phyloP scores from a whole-genome alignment of 2,797 vertebrate species.

The Eidolon dupreanum region DNA sequence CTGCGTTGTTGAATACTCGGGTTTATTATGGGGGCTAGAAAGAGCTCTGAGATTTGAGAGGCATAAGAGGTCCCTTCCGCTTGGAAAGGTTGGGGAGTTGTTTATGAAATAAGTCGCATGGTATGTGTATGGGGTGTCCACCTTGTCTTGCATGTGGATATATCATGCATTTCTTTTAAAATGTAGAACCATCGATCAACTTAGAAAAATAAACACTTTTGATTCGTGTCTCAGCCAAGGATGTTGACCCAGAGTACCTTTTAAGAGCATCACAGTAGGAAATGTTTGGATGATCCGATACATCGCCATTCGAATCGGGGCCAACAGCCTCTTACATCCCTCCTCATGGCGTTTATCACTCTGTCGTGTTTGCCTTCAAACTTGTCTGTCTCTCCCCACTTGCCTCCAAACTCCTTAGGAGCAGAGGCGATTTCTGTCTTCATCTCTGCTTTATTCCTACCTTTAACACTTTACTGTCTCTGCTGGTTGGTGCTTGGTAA shows the following conservation, averaged over 20 bases:
- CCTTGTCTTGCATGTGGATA: background rate
- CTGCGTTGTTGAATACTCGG: background rate
- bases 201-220: background rate
- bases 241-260: background rate
- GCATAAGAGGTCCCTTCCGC: background rate
- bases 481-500: no score
- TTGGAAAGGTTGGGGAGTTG: background rate
- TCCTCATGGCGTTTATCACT: background rate
- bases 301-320: background rate
- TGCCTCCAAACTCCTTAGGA: slow-evolving; percentile 54
- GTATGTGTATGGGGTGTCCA: accelerated
- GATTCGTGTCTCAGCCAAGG: background rate
- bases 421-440: background rate
- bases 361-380: background rate
- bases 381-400: background rate
- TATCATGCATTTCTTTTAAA: background rate
- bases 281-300: background rate
- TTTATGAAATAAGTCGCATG: background rate
- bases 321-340: background rate
- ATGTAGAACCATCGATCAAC: background rate
- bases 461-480: no score
- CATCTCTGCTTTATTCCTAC: background rate
- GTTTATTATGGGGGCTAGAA: background rate
- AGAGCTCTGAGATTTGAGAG: background rate
- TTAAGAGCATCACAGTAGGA: background rate